Base-by-base conservation (phyloP, 2,797 vertebrate genomes). In the Pangasius larnaudii region DNA sequence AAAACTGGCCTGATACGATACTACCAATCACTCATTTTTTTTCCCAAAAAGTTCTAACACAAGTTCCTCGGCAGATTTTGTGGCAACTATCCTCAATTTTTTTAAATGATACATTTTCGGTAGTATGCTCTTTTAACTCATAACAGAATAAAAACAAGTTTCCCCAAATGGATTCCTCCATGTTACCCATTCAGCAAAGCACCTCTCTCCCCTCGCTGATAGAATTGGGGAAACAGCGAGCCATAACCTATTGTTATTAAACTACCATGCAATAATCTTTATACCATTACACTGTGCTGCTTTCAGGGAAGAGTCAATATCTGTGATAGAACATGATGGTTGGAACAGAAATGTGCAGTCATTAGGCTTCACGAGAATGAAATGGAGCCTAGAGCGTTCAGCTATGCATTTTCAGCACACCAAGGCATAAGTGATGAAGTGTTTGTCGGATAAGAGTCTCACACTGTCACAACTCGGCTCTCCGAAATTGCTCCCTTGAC, bases 191-290 rank as follows among this genome's bases (percentile, higher is more conserved):
- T 86, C 84, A 51, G 84, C 39, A 71, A 46, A 33, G 77, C 84
- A 85, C 67, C 78, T 46, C 67, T 81, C 77, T 88, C 42, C 9
- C 46, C 42, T 89, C 7, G 67, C 84, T 82, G 88, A 89, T 75
- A 86, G 88, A 86, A 86, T 74, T 81, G 88, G 33, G 46, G 78
- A 82, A 89, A 89, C 67, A 89, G 88, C 30, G 88, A 89, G 88
- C 88, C 84, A 86, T 89, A 86, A 89, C 84, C 88, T 89, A 86
- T 89, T 89, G 88, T 88, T 89, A 89, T 89, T 89, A 89, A 89
- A 89, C 77, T 86, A 85, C 88, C 67, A 86, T 82, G 84, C 88
- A 89, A 89, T 86, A 89, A 89, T 85, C 80, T 90, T 86, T 88
- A 86, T 67, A 90, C 67, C 86, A 90, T 88, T 86, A 86, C 51